Conservation (phyloP, 2,888 invertebrate species). For the Hybos culiciformis region DNA sequence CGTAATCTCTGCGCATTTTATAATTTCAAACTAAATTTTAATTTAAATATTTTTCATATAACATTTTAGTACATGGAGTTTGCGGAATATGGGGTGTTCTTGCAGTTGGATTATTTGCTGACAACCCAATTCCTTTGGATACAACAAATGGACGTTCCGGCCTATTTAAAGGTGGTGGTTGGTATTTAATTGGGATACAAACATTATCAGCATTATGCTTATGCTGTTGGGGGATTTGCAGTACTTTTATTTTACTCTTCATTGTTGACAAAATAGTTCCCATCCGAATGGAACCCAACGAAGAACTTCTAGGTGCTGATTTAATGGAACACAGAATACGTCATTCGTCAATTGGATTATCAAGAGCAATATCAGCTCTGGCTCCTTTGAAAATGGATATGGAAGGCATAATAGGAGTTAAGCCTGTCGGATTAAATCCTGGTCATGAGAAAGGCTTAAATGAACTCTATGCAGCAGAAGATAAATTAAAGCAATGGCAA, state of each 20-base stretch:
- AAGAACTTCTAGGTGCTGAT: slow-evolving; percentile 81
- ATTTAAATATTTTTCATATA: too few relatives aligned
- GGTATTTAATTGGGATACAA: slow-evolving; percentile 77
- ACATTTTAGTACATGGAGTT: slow-evolving; percentile 81
- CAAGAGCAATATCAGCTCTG: slow-evolving; percentile 59
- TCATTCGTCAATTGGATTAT: slow-evolving; percentile 51
- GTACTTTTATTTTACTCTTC: slow-evolving; percentile 63
- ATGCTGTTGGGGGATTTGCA: slow-evolving; percentile 55
- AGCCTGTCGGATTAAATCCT: slow-evolving; percentile 50
- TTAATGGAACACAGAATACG: slow-evolving; percentile 73
- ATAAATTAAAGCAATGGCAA: slow-evolving; percentile 32
- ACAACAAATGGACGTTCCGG: slow-evolving; percentile 67
- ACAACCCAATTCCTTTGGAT: slow-evolving; percentile 64
- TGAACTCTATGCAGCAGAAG: slow-evolving; percentile 29
- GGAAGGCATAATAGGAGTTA: slow-evolving; percentile 25
- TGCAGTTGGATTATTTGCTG: slow-evolving; percentile 80
- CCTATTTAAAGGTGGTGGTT: slow-evolving; percentile 71
- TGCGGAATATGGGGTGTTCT: slow-evolving; percentile 65
- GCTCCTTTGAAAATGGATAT: slow-evolving; percentile 45
- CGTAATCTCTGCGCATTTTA: too few relatives aligned
- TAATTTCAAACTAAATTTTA: too few relatives aligned
- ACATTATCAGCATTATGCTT: slow-evolving; percentile 57
- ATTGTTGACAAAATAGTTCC: slow-evolving; percentile 62
- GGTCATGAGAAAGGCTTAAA: slow-evolving; percentile 37
- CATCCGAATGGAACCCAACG: slow-evolving; percentile 73